Conservation (phyloP, 2,797 vertebrate species). For the Bufotes viridis region DNA sequence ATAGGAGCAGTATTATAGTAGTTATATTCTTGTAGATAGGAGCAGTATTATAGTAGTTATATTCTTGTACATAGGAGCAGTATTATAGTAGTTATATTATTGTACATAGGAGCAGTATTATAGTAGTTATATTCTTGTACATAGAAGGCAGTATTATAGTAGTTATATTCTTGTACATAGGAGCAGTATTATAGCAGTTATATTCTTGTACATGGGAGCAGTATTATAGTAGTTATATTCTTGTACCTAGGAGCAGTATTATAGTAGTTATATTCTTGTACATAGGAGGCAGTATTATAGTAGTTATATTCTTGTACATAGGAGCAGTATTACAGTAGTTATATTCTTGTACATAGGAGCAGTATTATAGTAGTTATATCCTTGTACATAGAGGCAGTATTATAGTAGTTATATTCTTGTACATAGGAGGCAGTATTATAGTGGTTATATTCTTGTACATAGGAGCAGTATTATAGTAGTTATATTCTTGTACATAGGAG, state of each 20-base stretch:
- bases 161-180: constrained; percentile 8
- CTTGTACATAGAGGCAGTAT: neutral
- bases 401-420: constrained; percentile 3
- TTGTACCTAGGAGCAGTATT: neutral
- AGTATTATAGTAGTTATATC: neutral
- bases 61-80: constrained; percentile 3
- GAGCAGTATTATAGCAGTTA: neutral
- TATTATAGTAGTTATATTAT: constrained; percentile 17
- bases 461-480: constrained; percentile 5
- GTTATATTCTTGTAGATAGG: constrained; percentile 5
- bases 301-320: neutral
- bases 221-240: neutral
- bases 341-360: neutral
- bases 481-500: constrained; percentile 1
- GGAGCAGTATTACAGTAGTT: neutral
- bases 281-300: neutral
- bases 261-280: neutral
- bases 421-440: neutral
- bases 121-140: constrained; percentile 15
- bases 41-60: neutral
- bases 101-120: neutral
- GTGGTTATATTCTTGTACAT: constrained; percentile 6
- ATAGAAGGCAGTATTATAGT: constrained; percentile 1
- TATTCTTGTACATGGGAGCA: neutral
- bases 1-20: neutral